Base-by-base conservation (phyloP, 2,113 vertebrate genomes). In the Corythornis madagascariensis region DNA sequence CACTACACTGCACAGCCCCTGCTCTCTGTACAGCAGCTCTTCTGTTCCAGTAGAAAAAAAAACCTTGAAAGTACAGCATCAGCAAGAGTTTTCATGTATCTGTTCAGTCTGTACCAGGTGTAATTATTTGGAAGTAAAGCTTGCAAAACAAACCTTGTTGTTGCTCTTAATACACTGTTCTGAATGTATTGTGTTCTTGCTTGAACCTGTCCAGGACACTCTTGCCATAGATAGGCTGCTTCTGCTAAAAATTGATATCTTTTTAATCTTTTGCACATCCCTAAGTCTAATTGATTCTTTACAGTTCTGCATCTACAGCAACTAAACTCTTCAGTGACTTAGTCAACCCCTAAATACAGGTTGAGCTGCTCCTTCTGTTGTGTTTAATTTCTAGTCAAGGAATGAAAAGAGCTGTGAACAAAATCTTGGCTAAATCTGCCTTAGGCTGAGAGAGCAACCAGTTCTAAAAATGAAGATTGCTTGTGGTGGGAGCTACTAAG, bases 81-180 rank as follows among this genome's bases (percentile, higher is more conserved):
- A 75, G 71, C 28, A 71, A 67, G 77, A 48, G 61, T 88, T 86
- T 88, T 82, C n/a, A 56, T 12, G 0, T 60, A 53, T 63, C 60
- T 87, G 56, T 85, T 91, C 33, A 3, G 10, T 94, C 69, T 94
- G 92, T 96, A 92, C 35, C 64, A 42, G 82, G 47, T 96, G 75
- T 93, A 91, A 91, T 79, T 87, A 86, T 59, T 73, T 88, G 65
- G 52, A 95, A 95, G 94, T 94, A 95, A 96, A 96, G 88, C 82
- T 95, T 94, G 79, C 67, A 92, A 91, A 95, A 59, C 64, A 77
- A 95, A 80, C 22, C n/a, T 73, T 66, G 57, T 92, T 71, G 67
- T 94, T 1, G 2, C 56, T 91, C 52, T 83, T 70, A 26, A 48
- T 89, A 31, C 15, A 7, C 45, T 91, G 85, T 66, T n/a, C 52